Evolutionary conservation across 2,113 vertebrate species (phyloP).

Genomic region (Columbina picui): DNA sequence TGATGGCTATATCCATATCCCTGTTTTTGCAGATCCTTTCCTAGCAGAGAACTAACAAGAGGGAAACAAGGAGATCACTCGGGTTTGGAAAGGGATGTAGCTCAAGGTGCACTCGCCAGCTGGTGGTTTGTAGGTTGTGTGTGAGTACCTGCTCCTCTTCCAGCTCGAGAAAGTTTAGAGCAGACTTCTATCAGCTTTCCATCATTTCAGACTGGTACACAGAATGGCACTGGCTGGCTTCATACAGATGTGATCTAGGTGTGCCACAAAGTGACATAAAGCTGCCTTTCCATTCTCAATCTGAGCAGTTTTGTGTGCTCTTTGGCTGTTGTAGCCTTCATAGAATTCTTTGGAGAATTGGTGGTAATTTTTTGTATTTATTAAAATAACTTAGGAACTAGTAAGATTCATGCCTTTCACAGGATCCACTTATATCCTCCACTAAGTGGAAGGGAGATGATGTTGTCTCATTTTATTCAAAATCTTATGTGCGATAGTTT

Average conservation of each 20-base stretch:
- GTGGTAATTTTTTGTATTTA: neutral
- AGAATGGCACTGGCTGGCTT: neutral
- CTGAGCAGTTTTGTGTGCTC: neutral
- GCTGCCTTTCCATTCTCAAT: neutral
- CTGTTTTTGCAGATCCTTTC: neutral
- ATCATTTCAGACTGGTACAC: neutral
- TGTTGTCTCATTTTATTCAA: neutral
- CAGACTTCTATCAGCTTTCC: neutral
- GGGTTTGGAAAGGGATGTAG: neutral
- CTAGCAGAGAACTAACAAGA: neutral
- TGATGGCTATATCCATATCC: neutral
- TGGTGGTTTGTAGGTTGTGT: neutral
- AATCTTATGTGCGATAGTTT: neutral
- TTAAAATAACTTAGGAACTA: neutral
- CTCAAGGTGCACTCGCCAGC: neutral
- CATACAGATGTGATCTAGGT: neutral
- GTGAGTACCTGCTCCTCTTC: neutral
- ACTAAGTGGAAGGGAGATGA: neutral
- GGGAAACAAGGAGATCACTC: neutral
- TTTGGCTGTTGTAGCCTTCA: neutral
- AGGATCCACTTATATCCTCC: neutral
- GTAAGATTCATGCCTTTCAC: neutral
- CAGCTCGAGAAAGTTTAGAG: neutral
- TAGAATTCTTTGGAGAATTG: neutral
- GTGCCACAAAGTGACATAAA: neutral